Conservation (phyloP, 1,140 invertebrate genomes). For the Argopecten irradians region DNA sequence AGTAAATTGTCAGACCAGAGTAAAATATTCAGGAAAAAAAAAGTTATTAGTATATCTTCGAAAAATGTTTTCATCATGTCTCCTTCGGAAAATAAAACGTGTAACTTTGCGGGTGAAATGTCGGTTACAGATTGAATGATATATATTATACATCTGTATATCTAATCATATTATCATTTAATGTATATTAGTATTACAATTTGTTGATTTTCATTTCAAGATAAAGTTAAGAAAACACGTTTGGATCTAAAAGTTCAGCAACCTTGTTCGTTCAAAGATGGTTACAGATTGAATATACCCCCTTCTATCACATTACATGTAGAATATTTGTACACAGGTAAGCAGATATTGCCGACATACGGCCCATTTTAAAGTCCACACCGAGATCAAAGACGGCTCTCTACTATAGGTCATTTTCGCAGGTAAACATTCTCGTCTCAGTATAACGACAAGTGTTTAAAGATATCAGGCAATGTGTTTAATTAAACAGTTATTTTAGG, state of each 20-base stretch:
- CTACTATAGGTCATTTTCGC: neutral
- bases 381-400: neutral
- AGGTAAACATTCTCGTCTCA: neutral
- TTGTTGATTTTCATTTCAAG: too few relatives aligned
- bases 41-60: too few relatives aligned
- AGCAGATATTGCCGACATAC: neutral
- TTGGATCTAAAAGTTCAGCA: neutral
- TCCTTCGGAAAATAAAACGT: too few relatives aligned
- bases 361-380: neutral
- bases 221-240: neutral
- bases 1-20: too few relatives aligned
- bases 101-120: too few relatives aligned
- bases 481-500: conserved; percentile 12
- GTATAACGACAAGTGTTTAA: neutral
- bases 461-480: neutral
- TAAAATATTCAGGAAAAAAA: too few relatives aligned
- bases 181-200: too few relatives aligned
- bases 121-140: too few relatives aligned
- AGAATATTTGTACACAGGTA: conserved; percentile 3
- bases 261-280: neutral
- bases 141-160: too few relatives aligned
- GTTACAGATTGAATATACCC: neutral
- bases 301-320: neutral
- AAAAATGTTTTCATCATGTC: too few relatives aligned
- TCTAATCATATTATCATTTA: too few relatives aligned